These are phyloP conservation scores for Portunus trituberculatus DNA, from an alignment of 1,140 invertebrate species.

Conservation along the genomic window DNA sequence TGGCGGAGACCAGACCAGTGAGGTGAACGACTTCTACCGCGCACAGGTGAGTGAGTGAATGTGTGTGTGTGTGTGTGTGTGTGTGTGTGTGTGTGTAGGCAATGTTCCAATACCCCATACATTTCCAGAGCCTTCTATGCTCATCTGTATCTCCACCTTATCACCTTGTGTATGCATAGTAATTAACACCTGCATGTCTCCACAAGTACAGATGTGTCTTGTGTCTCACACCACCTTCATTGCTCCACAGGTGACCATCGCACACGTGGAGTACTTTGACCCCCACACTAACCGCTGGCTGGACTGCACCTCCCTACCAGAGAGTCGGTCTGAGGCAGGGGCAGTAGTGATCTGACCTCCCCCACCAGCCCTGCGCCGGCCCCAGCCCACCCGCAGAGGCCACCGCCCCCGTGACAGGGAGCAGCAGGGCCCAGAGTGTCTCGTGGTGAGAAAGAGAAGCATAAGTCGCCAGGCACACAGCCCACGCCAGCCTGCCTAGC, in stretches of 20 bases:
- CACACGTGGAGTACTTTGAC: conserved; percentile 87
- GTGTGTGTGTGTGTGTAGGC: too few relatives aligned
- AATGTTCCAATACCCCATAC: too few relatives aligned
- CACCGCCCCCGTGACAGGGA: conserved; percentile 36
- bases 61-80: too few relatives aligned
- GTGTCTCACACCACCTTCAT: background rate
- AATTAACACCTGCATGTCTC: too few relatives aligned
- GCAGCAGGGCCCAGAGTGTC: conserved; percentile 43
- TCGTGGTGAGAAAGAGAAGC: conserved; percentile 44
- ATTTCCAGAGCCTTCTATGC: too few relatives aligned
- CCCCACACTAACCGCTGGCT: conserved; percentile 89
- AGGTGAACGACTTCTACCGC: conserved; percentile 89
- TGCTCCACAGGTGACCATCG: conserved; percentile 74
- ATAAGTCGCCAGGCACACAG: conserved; percentile 63
- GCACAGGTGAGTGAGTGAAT: conserved; percentile 82
- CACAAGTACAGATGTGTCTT: background rate
- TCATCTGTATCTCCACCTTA: too few relatives aligned
- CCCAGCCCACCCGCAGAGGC: conserved; percentile 39
- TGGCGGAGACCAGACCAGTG: conserved; percentile 88
- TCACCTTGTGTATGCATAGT: too few relatives aligned
- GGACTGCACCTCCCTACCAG: conserved; percentile 88
- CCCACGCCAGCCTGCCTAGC: conserved; percentile 51
- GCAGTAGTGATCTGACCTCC: conserved; percentile 84
- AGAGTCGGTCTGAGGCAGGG: conserved; percentile 91
- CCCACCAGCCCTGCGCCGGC: conserved; percentile 45